phyloP scores from a whole-genome alignment of 2,888 invertebrate species.

The Agrotis segetum region DNA sequence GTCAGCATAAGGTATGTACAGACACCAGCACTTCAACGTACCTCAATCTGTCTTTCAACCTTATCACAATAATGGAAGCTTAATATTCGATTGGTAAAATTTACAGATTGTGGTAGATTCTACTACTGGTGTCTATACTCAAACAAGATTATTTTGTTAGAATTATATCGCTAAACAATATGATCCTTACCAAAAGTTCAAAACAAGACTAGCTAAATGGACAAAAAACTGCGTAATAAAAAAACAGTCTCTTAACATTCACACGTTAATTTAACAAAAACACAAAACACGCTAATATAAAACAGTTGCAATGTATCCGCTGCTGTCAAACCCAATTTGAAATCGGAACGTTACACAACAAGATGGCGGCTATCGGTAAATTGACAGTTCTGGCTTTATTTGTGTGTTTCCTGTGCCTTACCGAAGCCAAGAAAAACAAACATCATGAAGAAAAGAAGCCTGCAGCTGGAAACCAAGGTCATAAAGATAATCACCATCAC shows the following conservation, averaged over 20 bases:
- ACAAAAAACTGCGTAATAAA: slow-evolving; percentile 17
- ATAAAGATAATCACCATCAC: slow-evolving; percentile 45
- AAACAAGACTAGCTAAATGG: slow-evolving; percentile 32
- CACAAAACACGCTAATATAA: slow-evolving; percentile 47
- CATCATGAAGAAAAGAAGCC: slow-evolving; percentile 31
- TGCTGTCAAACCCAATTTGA: slow-evolving; percentile 25
- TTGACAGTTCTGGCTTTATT: slow-evolving; percentile 71
- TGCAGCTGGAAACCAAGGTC: slow-evolving; percentile 1
- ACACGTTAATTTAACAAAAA: slow-evolving; percentile 58
- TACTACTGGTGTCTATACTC: too few relatives aligned
- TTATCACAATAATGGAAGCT: too few relatives aligned
- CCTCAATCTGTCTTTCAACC: too few relatives aligned
- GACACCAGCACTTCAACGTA: too few relatives aligned
- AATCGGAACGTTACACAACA: slow-evolving; percentile 52
- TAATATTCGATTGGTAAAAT: too few relatives aligned
- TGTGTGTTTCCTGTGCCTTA: slow-evolving; percentile 67
- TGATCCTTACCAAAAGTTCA: slow-evolving; percentile 13
- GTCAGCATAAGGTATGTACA: too few relatives aligned
- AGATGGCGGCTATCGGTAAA: slow-evolving; percentile 73
- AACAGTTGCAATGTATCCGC: slow-evolving; percentile 10
- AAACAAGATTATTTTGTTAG: slow-evolving; percentile 44
- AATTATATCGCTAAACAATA: slow-evolving; percentile 31
- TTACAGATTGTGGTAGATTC: too few relatives aligned
- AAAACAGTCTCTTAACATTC: slow-evolving; percentile 13
- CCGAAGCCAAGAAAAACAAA: slow-evolving; percentile 58